Conservation (phyloP, 2,888 invertebrate species). For the Cataglyphis cursor region DNA sequence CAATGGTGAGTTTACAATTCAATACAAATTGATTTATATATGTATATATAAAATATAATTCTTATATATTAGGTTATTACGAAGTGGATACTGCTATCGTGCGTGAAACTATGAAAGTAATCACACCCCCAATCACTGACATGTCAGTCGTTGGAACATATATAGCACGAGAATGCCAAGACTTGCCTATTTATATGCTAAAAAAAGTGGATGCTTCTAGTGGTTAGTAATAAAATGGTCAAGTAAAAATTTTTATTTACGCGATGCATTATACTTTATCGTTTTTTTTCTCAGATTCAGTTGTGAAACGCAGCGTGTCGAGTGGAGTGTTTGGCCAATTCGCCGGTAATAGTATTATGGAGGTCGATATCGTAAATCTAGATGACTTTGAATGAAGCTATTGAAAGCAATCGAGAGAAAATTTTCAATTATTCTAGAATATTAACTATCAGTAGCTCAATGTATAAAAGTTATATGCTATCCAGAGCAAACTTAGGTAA, state of each 20-base stretch:
- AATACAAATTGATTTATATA: not conserved
- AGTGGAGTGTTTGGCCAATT: conserved; percentile 92
- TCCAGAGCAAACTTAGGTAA: conserved; percentile 68
- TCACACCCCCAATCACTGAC: conserved; percentile 91
- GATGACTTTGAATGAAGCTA: conserved; percentile 87
- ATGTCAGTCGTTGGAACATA: conserved; percentile 90
- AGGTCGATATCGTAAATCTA: conserved; percentile 92
- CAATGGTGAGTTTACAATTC: conserved; percentile 87
- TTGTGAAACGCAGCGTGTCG: conserved; percentile 82
- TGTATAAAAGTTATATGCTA: conserved; percentile 73
- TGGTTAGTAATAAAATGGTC: conserved; percentile 87
- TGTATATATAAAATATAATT: conserved; percentile 28
- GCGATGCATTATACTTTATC: conserved; percentile 6
- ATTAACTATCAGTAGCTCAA: conserved; percentile 73
- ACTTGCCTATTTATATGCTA: conserved; percentile 92
- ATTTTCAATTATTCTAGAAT: conserved; percentile 73
- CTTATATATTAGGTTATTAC: conserved; percentile 89
- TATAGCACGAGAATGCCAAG: conserved; percentile 91
- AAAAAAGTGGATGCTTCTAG: conserved; percentile 88
- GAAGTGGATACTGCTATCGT: conserved; percentile 94
- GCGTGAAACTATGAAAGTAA: conserved; percentile 92
- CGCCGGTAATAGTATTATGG: conserved; percentile 92
- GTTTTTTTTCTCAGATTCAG: conserved; percentile 63
- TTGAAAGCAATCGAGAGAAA: conserved; percentile 54
- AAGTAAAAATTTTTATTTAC: not conserved